Evolutionary conservation across 1,140 invertebrate genomes (phyloP), one percentile per base, ranked within the genome.

Genomic region (Drosophila malerkotliana): DNA sequence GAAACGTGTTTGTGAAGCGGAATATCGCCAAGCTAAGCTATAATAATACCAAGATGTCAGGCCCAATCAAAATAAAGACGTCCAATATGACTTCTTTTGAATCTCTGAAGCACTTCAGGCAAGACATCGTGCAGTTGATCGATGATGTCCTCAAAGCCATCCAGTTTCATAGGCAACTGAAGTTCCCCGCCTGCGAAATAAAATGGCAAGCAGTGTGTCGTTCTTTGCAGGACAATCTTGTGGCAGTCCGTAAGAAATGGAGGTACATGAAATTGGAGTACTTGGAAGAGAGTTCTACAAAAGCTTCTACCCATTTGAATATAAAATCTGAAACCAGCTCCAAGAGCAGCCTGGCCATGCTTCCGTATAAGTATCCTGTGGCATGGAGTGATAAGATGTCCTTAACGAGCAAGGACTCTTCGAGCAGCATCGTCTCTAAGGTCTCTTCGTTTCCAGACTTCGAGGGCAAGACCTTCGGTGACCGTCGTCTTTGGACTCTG

Each of bases 391-490:
- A 21, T 10, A 12, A 12, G 24, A 7, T 21, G 8, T 37, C 10
- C 4, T 3, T 37, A 4, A 37, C 10, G 4, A 37, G 10, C 10
- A 12, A 37, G 12, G 34, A 4, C 4, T 44, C 41, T 8, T 10
- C 14, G 14, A 18, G 1, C 3, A 24, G 18, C 44, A 2, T 47
- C 6, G 2, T 47, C 3, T 47, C 18, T 2, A 47, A 4, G 3
- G 7, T 9, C 44, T 47, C 18, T 3, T 47, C 15, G 44, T 0
- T 10, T 37, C 34, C 3, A 9, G 9, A 3, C 24, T 47, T 21
- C 44, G 6, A 62, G 12, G 82, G 82, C 0, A 71, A 63, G 30
- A 82, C 82, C 0, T 75, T 78, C 14, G 82, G 82, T 0, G 14
- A 72, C 24, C 55, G 60, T 0, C 69, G 75, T 0, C 4, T 28